These are phyloP conservation scores for Bolborhynchus lineola DNA, from an alignment of 2,113 vertebrate species.

Conservation along the genomic window DNA sequence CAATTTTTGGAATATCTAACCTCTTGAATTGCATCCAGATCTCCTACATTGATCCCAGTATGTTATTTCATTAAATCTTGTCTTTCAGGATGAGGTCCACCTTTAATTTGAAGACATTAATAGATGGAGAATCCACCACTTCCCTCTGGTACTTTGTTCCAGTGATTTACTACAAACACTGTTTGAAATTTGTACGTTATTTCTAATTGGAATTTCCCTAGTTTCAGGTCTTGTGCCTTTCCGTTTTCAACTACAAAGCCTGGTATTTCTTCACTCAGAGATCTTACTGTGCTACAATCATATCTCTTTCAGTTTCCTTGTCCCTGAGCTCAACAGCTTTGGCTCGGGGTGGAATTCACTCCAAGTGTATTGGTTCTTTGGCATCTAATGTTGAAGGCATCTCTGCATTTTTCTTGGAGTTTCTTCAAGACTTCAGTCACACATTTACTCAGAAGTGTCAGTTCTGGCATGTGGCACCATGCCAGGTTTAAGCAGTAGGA, in stretches of 20 bases:
- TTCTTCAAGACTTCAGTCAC: not conserved
- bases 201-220: conserved; percentile 5
- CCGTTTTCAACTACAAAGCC: not conserved
- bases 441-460: not conserved
- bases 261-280: not conserved
- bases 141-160: not conserved
- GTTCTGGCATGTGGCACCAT: not conserved
- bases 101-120: not conserved
- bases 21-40: not conserved
- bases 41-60: not conserved
- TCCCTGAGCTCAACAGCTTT: not conserved
- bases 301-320: not conserved
- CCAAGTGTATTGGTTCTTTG: not conserved
- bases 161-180: conserved; percentile 14
- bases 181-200: conserved; percentile 5
- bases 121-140: not conserved
- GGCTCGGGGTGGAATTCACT: not conserved
- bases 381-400: not conserved
- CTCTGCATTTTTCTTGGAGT: conserved; percentile 8
- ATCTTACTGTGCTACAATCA: not conserved
- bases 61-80: not conserved
- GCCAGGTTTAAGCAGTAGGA: not conserved
- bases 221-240: conserved; percentile 3
- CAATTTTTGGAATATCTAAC: not conserved
- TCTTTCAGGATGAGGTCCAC: not conserved